phyloP scores from a whole-genome alignment of 2,113 vertebrate species.

The Platycercus adscitus region DNA sequence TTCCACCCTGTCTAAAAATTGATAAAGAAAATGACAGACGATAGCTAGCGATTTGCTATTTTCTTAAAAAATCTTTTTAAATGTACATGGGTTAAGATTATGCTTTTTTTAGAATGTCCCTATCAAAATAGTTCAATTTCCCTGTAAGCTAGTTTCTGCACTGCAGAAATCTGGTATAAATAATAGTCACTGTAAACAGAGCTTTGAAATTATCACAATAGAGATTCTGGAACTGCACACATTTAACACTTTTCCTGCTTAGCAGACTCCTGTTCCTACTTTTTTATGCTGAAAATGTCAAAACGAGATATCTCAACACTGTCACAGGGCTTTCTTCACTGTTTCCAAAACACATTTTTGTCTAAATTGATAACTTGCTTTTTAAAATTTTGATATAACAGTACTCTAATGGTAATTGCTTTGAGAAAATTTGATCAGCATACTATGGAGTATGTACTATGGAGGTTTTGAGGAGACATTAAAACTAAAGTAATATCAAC shows the following conservation, averaged over 20 bases:
- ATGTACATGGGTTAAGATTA: background rate
- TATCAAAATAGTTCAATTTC: background rate
- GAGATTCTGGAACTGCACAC: background rate
- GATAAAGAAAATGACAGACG: background rate
- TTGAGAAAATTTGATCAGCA: background rate
- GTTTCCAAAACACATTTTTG: slow-evolving; percentile 51
- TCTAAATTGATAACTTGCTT: slow-evolving; percentile 1
- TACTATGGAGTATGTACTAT: background rate
- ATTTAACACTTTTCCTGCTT: background rate
- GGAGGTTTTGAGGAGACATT: background rate
- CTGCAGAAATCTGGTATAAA: background rate
- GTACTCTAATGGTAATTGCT: background rate
- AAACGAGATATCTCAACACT: slow-evolving; percentile 37
- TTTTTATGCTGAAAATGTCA: slow-evolving; percentile 42
- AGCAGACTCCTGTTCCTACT: background rate
- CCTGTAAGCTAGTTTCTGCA: background rate
- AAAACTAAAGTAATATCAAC: background rate
- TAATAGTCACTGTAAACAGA: background rate
- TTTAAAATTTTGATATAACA: background rate
- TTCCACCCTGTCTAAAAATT: background rate
- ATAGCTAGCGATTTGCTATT: background rate
- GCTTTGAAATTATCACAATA: slow-evolving; percentile 1
- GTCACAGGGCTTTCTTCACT: slow-evolving; percentile 10
- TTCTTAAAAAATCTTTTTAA: background rate
- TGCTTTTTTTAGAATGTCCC: background rate